Conservation (phyloP, 2,888 invertebrate genomes). For the Aquatica leii region DNA sequence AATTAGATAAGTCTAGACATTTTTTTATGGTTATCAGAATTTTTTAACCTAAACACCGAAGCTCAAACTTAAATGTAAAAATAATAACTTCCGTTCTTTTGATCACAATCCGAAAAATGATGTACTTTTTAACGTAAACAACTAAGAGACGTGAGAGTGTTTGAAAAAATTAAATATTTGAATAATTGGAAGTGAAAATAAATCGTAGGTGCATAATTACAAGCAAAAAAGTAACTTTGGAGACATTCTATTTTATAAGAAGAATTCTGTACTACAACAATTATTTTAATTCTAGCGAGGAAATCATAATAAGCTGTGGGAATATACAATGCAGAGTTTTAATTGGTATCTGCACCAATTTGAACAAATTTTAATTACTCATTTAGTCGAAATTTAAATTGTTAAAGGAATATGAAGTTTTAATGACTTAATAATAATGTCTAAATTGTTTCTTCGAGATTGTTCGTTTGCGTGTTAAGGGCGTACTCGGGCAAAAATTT, state of each 20-base stretch:
- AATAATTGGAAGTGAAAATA: no score
- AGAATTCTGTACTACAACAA: not conserved
- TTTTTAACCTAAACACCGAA: not conserved
- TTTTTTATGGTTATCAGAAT: no score
- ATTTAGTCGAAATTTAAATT: not conserved
- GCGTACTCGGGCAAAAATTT: no score
- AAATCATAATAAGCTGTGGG: conserved; percentile 9
- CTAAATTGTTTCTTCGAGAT: not conserved
- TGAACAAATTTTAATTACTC: conserved; percentile 11
- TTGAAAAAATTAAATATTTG: no score
- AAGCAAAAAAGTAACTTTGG: no score
- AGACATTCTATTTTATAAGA: no score
- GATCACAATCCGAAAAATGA: not conserved
- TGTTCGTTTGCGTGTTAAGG: not conserved
- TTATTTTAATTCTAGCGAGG: not conserved
- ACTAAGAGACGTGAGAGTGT: no score
- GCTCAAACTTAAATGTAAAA: not conserved
- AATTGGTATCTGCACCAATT: conserved; percentile 1
- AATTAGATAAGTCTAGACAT: no score
- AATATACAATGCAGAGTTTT: conserved; percentile 1
- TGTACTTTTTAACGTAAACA: no score
- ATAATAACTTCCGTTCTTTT: conserved; percentile 1
- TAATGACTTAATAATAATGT: conserved; percentile 7
- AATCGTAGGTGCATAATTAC: no score
- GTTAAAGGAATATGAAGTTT: conserved; percentile 7